phyloP scores from a whole-genome alignment of 2,113 vertebrate genomes.

The Clarias batrachus region DNA sequence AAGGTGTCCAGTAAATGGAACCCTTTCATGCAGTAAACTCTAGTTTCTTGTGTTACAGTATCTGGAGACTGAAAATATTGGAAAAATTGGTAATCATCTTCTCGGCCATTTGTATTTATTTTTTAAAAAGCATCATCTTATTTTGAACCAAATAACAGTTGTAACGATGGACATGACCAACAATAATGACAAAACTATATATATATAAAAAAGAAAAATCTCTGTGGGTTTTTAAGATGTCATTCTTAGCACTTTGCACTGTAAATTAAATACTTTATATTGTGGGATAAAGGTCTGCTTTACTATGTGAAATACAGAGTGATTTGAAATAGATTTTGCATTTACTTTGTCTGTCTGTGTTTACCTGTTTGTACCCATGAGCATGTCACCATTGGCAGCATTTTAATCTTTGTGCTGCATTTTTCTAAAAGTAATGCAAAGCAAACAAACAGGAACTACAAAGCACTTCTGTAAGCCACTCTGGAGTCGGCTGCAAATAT shows the following conservation, averaged over 20 bases:
- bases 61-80: conserved; percentile 41
- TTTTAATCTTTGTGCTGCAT: not conserved
- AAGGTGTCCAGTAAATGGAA: not conserved
- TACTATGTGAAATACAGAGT: conserved; percentile 49
- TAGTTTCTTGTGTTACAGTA: conserved; percentile 64
- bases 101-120: conserved; percentile 16
- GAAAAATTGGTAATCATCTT: not conserved
- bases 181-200: conserved; percentile 53
- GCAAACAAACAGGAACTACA: not conserved
- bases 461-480: not conserved
- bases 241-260: conserved; percentile 70
- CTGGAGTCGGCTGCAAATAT: not conserved
- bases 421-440: not conserved
- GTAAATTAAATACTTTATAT: conserved; percentile 49
- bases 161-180: conserved; percentile 50
- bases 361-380: not conserved
- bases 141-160: conserved; percentile 21
- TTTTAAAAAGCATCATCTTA: not conserved
- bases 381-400: not conserved
- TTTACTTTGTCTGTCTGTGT: conserved; percentile 20
- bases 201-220: conserved; percentile 7
- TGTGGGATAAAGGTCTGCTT: conserved; percentile 28
- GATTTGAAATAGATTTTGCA: conserved; percentile 27
- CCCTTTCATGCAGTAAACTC: conserved; percentile 3
- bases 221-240: conserved; percentile 42